Conservation (phyloP, 2,113 vertebrate species). For the Thunnus maccoyii region DNA sequence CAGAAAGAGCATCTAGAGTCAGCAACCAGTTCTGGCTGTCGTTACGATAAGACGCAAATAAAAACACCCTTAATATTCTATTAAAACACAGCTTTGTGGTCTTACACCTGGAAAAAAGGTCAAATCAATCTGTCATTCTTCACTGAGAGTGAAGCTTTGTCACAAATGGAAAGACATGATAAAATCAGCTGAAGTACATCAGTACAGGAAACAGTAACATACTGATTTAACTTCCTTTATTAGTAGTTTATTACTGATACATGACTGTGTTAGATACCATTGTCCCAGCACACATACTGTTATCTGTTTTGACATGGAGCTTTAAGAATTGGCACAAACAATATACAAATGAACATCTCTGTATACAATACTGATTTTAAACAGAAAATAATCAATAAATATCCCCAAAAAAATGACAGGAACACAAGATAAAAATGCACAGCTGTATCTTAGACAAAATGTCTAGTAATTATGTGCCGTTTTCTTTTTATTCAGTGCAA, state of each 20-base stretch:
- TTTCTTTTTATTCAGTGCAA: slow-evolving; percentile 38
- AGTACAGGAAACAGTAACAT: neutral
- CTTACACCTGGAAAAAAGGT: too few relatives aligned
- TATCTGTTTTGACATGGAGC: slow-evolving; percentile 62
- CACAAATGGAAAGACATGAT: too few relatives aligned
- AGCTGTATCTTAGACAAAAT: neutral
- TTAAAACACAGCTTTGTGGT: too few relatives aligned
- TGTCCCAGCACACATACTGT: slow-evolving; percentile 64
- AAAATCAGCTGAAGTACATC: neutral
- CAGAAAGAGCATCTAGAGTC: too few relatives aligned
- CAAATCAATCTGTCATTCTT: too few relatives aligned
- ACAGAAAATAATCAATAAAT: slow-evolving; percentile 64
- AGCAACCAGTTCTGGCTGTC: too few relatives aligned
- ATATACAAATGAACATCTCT: slow-evolving; percentile 69
- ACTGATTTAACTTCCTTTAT: slow-evolving; percentile 73
- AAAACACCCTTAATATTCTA: too few relatives aligned
- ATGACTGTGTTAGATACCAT: slow-evolving; percentile 65
- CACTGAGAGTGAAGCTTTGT: too few relatives aligned
- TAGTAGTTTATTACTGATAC: slow-evolving; percentile 73
- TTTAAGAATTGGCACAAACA: slow-evolving; percentile 80
- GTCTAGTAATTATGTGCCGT: neutral
- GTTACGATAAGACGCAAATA: too few relatives aligned
- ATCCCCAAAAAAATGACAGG: slow-evolving; percentile 33
- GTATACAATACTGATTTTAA: slow-evolving; percentile 66
- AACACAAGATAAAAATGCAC: slow-evolving; percentile 34